phyloP scores from a whole-genome alignment of 1,140 invertebrate species.

The Eueides isabella region DNA sequence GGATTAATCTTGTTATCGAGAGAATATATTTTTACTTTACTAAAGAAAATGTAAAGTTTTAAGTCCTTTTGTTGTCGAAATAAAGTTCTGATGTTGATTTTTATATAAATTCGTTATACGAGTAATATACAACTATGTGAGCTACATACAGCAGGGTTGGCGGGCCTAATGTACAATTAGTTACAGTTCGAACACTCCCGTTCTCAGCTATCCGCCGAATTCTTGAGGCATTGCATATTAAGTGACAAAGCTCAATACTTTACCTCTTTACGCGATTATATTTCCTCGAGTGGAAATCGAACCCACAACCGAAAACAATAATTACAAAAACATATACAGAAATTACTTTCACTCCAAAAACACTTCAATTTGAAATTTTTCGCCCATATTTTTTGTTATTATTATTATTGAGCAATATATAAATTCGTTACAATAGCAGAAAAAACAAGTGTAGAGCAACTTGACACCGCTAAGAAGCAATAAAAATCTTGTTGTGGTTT shows the following conservation, averaged over 20 bases:
- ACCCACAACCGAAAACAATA: too few relatives aligned
- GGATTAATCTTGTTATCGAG: slow-evolving; percentile 7
- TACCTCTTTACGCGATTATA: too few relatives aligned
- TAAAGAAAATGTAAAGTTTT: neutral
- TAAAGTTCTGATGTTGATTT: neutral
- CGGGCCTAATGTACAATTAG: too few relatives aligned
- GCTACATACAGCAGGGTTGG: too few relatives aligned
- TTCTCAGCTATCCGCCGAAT: too few relatives aligned
- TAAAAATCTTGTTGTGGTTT: slow-evolving; percentile 25
- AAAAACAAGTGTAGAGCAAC: slow-evolving; percentile 21
- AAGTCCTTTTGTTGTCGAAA: neutral
- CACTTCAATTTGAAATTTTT: too few relatives aligned
- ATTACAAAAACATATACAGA: neutral
- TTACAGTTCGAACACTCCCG: too few relatives aligned
- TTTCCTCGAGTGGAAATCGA: too few relatives aligned
- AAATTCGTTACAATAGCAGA: slow-evolving; percentile 12
- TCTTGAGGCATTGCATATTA: too few relatives aligned
- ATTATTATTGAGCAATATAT: neutral
- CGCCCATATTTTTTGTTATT: neutral
- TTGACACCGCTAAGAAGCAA: neutral
- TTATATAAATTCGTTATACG: neutral
- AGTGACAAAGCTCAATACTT: too few relatives aligned
- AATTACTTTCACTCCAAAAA: too few relatives aligned
- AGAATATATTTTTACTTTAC: neutral
- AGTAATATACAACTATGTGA: too few relatives aligned